Base-by-base conservation (phyloP, 2,888 invertebrate genomes). In the Lumbricus terrestris region DNA sequence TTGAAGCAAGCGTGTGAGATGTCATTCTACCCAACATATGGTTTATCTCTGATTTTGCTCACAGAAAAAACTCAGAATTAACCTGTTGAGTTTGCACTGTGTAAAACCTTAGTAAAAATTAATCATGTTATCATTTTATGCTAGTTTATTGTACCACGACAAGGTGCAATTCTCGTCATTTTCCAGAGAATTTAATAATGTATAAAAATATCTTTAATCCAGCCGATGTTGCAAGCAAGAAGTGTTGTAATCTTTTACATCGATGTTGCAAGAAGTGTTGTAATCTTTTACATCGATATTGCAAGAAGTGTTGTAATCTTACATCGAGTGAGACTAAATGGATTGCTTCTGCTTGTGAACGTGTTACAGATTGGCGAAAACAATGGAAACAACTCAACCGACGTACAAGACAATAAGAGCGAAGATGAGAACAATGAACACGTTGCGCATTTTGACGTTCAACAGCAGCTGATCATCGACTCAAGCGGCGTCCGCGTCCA, bases 401-500 rank as follows among this genome's bases (percentile, higher is more conserved):
- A 85, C 16, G 85, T 35, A 15, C 6, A 69, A 69, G 29, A 69
- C 69, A 69, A n/a, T 13, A 69, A n/a, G 13, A 69, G n/a, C 29
- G 40, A 34, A 34, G 85, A 47, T 37, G 33, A 82, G 18, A 69
- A 37, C 35, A 85, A 54, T 33, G 69, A 38, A 13, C 42, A 91
- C 88, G 40, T 82, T 82, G 40, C 88, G 23, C 90, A 92, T 47
- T 90, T 91, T n/a, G 82, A 91, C 47, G 92, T 92, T 20, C 92
- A 92, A 88, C 92, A 92, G 40, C 91, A 91, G 90, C 23, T 92
- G 38, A 91, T 92, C 82, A 88, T 91, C 15, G 85, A 90, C 42
- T 42, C 82, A 16, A 90, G 91, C 34, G 92, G 92, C 20, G 83
- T 90, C 35, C 89, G 89, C 5, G 88, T 92, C 40, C 91, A 90